Evolutionary conservation across 2,797 vertebrate species (phyloP).

Genomic region (Falco novaeseelandiae): DNA sequence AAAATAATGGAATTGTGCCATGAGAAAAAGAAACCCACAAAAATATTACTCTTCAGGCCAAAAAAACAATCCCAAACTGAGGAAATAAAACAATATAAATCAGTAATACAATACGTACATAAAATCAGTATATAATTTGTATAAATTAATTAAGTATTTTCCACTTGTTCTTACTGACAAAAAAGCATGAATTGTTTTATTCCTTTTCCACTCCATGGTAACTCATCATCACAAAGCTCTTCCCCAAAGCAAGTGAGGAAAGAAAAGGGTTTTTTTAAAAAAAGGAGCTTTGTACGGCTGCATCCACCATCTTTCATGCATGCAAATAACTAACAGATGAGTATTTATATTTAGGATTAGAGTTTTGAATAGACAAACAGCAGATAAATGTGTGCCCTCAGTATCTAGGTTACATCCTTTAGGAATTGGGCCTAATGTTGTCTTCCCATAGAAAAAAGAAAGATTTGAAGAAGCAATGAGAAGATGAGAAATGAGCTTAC

Average conservation of each 20-base stretch:
- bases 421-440: background rate
- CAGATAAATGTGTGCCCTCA: background rate
- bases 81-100: background rate
- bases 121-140: background rate
- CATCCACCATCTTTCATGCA: background rate
- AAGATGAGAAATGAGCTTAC: conserved; percentile 4
- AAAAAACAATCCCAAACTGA: background rate
- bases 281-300: background rate
- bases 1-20: background rate
- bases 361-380: conserved; percentile 20
- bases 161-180: background rate
- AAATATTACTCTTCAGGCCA: background rate
- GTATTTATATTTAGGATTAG: conserved; percentile 38
- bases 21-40: background rate
- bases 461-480: background rate
- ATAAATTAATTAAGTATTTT: background rate
- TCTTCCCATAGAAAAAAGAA: background rate
- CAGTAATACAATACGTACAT: background rate
- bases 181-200: background rate
- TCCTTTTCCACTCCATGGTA: background rate
- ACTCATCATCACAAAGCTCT: background rate
- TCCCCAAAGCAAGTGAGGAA: background rate
- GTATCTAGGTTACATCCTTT: conserved; percentile 17
- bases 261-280: background rate
- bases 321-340: background rate